Base-by-base conservation (phyloP, 2,797 vertebrate species). In the Bucorvus abyssinicus region DNA sequence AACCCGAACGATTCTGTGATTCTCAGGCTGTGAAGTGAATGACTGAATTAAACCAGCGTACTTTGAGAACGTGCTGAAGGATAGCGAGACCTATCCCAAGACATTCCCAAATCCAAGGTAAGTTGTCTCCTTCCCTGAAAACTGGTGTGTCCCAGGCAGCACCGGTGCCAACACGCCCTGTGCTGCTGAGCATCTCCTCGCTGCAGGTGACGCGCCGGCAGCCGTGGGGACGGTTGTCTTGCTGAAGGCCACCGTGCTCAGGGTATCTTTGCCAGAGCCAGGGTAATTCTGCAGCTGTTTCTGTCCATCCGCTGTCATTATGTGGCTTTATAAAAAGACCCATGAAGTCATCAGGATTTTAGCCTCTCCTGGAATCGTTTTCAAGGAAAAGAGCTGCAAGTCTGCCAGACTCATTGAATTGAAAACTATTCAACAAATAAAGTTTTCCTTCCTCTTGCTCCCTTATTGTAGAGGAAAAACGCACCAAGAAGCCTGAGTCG, bases 241-340 rank as follows among this genome's bases (percentile, higher is more conserved):
- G 86, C 94, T 95, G 81, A 76, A 79, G 91, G 97, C 87, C 32
- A 19, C n/a, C 49, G 50, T 44, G 93, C 94, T 95, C 65, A 82
- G 96, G 91, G 71, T 90, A 74, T 78, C 91, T 64, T 94, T 96
- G 97, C 97, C 94, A 49, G 10, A 65, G 94, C 85, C 92, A 75
- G 97, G 94, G 91, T 57, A 83, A 65, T 81, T 95, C 91, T 89
- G 94, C 99, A 99, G 98, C 98, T 99, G 99, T 69, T 84, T 94
- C 97, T 97, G 98, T 98, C 99, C 82, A 7, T 99, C 98, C 90
- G 0, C 30, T 24, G 5, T 49, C 91, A 49, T 84, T 82, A 52
- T 60, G 70, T 67, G 40, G 42, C 68, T 93, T 97, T 97, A 94
- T 96, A 97, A 98, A 98, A 98, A 98, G 97, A 84, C 84, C 45